Base-by-base conservation (phyloP, 2,113 vertebrate species). In the Ibidorhyncha struthersii region DNA sequence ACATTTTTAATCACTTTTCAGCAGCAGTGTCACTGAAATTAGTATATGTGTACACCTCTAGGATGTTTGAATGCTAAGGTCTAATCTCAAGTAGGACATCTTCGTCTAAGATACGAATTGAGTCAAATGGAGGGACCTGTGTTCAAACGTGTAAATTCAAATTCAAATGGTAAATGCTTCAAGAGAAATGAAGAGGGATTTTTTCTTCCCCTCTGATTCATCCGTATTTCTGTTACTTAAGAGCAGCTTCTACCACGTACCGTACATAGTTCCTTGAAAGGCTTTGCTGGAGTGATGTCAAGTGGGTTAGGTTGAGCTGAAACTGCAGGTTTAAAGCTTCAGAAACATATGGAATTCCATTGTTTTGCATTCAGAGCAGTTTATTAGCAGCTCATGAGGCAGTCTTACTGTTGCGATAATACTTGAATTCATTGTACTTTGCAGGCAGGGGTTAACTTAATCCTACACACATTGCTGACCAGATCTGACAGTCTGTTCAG, bases 311-410 rank as follows among this genome's bases (percentile, higher is more conserved):
- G 38, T 22, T 52, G 53, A 93, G 69, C 36, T 92, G 52, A 93
- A 95, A 53, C 73, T 87, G 16, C 38, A 18, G 6, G 19, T 83
- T 95, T 91, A 89, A 93, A 84, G 71, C 56, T 91, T 95, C 86
- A 92, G 52, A 77, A 93, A 59, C 58, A 43, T 41, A 41, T 8
- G 36, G 73, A 89, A 58, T 89, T 74, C 73, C 53, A 83, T 29
- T 61, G 17, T 43, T 81, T 87, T 93, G 47, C 80, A 88, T 86
- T 93, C 89, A 95, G 62, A 96, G 6, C 38, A 72, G 30, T 74
- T 95, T 72, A 63, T 84, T 74, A 90, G 21, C 50, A 47, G 26
- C 27, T 82, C 18, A 55, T 65, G 47, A 82, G 47, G 29, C 47
- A 38, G 22, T 40, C 20, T 49, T 62, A 27, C 32, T 67, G 29